Evolutionary conservation across 2,797 vertebrate genomes (phyloP), one percentile per base, ranked within the genome.

Genomic region (Phalanger gymnotis): DNA sequence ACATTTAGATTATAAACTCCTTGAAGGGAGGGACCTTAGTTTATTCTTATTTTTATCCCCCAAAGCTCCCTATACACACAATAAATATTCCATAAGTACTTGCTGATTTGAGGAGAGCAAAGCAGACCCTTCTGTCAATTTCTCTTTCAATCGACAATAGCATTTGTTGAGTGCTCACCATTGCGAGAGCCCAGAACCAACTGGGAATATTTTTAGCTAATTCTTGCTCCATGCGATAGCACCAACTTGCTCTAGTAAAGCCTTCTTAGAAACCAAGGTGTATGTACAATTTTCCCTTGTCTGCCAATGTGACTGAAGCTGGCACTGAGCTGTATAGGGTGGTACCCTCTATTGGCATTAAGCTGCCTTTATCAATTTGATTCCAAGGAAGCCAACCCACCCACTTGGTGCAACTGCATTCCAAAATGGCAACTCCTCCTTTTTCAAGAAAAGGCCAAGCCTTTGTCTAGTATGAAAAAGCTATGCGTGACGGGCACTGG

Each of bases 361-460:
- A 90, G 53, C 53, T 90, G 90, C 53, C 90, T 54, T 90, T 53
- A 54, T 90, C 90, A 90, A 90, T 90, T 54, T 16, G 90, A 53
- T 54, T 53, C 90, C 90, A 54, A 90, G 53, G 90, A 90, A 90
- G 90, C 90, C 90, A 90, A 54, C 30, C 90, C 90, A 90, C 90
- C 90, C 90, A 90, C 90, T 90, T 90, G 28, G 28, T 90, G 34
- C 40, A 34, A 90, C 51, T 90, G 53, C 90, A 90, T 90, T 90
- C 90, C 90, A 53, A 90, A 90, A 90, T 90, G 90, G 90, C 34
- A 90, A 54, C 90, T 90, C 90, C 90, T 54, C 52, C 90, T 90
- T 54, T 53, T 90, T 47, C 90, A 90, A 53, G 73, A 53, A 90
- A 53, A 90, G 28, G 90, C 90, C 53, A 54, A 90, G 90, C 90